These are phyloP conservation scores for Ianthella basta DNA, from an alignment of 37 sponge, comb jelly and placozoan species.

Conservation along the genomic window DNA sequence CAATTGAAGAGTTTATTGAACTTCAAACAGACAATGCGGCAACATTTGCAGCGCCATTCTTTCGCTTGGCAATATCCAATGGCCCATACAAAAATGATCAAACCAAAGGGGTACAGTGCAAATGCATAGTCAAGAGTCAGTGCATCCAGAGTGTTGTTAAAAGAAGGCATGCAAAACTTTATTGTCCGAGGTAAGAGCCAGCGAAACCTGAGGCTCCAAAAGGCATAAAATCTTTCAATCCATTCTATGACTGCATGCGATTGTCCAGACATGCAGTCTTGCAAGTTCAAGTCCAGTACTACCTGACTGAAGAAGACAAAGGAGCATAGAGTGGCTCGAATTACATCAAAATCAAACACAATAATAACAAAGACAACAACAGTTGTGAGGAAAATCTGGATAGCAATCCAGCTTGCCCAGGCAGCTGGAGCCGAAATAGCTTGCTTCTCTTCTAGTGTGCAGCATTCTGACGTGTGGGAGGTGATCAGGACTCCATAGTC, in stretches of 20 bases:
- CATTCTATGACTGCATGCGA: not conserved
- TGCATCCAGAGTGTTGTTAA: slow-evolving; percentile 19
- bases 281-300: not conserved
- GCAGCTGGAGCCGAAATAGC: not conserved
- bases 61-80: not conserved
- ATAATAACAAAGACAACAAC: not conserved
- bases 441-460: not conserved
- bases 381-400: not conserved
- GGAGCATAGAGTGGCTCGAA: not conserved
- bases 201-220: not conserved
- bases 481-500: not conserved
- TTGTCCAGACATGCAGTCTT: not conserved
- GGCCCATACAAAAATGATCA: not conserved
- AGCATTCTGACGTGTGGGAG: not conserved
- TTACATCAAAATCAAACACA: not conserved
- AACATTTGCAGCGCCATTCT: not conserved
- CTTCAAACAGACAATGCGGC: not conserved
- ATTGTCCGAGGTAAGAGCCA: not conserved
- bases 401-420: not conserved
- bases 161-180: slow-evolving; percentile 32
- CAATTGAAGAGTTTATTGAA: not conserved
- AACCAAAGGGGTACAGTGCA: slow-evolving; percentile 52
- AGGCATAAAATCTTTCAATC: not conserved
- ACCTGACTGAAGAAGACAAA: slow-evolving; percentile 25
- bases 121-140: slow-evolving; percentile 36